Evolutionary conservation across 2,113 vertebrate genomes (phyloP), one percentile per base, ranked within the genome.

Genomic region (Triplophysa siluroides): DNA sequence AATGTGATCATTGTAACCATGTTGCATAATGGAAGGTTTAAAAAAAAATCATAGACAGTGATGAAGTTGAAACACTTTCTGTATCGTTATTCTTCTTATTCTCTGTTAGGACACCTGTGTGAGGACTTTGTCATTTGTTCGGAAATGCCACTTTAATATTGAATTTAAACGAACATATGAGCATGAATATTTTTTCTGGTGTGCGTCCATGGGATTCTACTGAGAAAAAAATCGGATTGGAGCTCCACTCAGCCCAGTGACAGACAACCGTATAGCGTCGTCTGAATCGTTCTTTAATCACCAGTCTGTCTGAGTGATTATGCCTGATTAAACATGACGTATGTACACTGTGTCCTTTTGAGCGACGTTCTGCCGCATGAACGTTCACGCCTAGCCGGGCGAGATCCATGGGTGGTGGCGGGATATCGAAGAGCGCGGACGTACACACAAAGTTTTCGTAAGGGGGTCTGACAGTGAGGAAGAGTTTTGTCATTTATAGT

Each of bases 401-500:
- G n/a, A 76, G 47, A 60, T 5, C 56, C 33, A n/a, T n/a, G 67
- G 64, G 62, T 12, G 50, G 19, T 13, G 45, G 77, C 18, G 52
- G 26, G 26, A 70, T 33, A 23, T 19, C 16, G 10, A 21, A 16
- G 2, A 29, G 11, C 54, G 5, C 60, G 76, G 26, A 14, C 24
- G 63, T 10, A 29, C 11, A 71, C 64, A 50, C 60, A 21, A 47
- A 18, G 50, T 70, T 63, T 78, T 4, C 23, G 52, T 54, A 24
- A 21, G 70, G 26, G 71, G 60, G 14, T 73, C 61, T 73, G 83
- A 56, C 63, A 69, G 26, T 54, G 77, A 81, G 74, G 80, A 78
- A 81, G 68, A 65, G 79, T 67, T 29, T 47, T 85, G 85, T 88
- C 85, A 88, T 90, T 91, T 88, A 87, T 89, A 89, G 88, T 76